Evolutionary conservation across 2,797 vertebrate species (phyloP), one percentile per base, ranked within the genome.

Genomic region (Eulemur rubriventer): DNA sequence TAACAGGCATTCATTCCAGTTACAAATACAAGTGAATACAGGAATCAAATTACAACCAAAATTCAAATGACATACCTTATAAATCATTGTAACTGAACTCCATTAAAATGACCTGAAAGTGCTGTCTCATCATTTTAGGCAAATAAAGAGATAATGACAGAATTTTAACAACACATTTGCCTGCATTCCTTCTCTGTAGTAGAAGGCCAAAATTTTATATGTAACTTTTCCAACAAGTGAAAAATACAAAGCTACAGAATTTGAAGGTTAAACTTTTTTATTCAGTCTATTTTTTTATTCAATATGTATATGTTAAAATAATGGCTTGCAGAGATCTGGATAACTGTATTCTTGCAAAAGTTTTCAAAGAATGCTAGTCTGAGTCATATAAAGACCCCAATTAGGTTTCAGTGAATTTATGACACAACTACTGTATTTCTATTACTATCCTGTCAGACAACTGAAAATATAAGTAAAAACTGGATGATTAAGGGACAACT

Each of bases 381-480:
- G 35, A 76, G 50, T 18, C 65, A 18, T 91, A 87, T 61, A 55
- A 81, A 85, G 72, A 94, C 43, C 2, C 79, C 72, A 76, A 61
- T 88, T 59, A 88, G 65, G 17, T 17, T 72, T 72, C 59, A 92
- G 41, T 84, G 26, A 93, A 84, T 92, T 79, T 92, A 90, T 67
- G 28, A 78, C 41, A 30, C 17, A 96, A 67, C 18, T 61, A 84
- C 26, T 92, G 5, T 59, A 88, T 75, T 94, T 96, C 50, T 89
- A 89, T 26, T 83, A 75, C 46, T 52, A 95, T 24, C 30, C 9
- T 91, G 50, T 94, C 65, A 94, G 50, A 79, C 28, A 94, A 94
- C 41, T 72, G 20, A 91, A 96, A 95, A 95, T 69, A 26, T 88
- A 95, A 91, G 81, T 43, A 91, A 91, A 91, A 52, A 89, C n/a